Evolutionary conservation across 2,797 vertebrate species (phyloP), one percentile per base, ranked within the genome.

Genomic region (Sphaeramia orbicularis): DNA sequence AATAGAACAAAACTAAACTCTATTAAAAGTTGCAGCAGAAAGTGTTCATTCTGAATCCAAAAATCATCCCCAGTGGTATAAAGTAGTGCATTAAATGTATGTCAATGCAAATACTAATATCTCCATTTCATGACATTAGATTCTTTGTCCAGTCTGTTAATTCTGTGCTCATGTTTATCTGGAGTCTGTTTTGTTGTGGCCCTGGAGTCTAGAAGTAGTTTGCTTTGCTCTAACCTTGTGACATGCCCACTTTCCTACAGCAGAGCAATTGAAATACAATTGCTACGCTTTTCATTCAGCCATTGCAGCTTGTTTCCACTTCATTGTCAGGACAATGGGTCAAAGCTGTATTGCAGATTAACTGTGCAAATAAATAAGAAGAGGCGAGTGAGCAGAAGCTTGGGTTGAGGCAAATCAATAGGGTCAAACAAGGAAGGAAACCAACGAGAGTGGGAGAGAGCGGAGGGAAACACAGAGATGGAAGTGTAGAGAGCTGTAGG

Each of bases 351-450:
- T 45, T 76, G 78, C 74, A 86, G 75, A 90, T 90, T 89, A 90
- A 85, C 66, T 68, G 74, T 37, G 85, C 81, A 86, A 88, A 87
- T 89, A 87, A 92, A 91, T 83, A 89, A 80, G 77, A 79, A 78
- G 80, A 75, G 61, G 71, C 36, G 16, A 70, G 71, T 5, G 62
- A 79, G 76, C 45, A 2, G 45, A 67, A 52, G 65, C 78, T 61
- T n/a, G 21, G 55, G 35, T 66, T 42, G 71, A 74, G 65, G 48
- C 63, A 59, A 87, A 89, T 90, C 83, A 63, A 90, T 89, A 45
- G 72, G 81, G 78, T 89, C 80, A 83, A 83, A 85, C 30, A 15
- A 81, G 82, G 66, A 67, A 36, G 77, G 73, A 74, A 73, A 65
- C 65, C 60, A 59, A 47, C 38, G 10, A 30, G 50, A 73, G 59